phyloP scores from a whole-genome alignment of 2,888 invertebrate genomes.

The Margaritifera margaritifera region DNA sequence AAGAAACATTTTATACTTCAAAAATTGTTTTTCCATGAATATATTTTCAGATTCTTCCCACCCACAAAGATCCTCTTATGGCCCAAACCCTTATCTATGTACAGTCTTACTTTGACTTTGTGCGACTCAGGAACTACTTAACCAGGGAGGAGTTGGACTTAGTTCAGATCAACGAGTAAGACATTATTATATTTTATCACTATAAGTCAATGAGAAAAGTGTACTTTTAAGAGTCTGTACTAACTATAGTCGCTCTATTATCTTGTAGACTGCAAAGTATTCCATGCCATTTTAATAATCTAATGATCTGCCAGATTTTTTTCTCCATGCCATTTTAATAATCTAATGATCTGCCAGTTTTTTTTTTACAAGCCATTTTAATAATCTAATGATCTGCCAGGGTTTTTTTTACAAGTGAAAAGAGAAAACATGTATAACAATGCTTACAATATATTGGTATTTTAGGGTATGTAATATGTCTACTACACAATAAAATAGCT shows the following conservation, averaged over 20 bases:
- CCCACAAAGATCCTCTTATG: slow-evolving; percentile 83
- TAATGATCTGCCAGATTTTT: no score
- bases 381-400: no score
- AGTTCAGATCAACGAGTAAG: slow-evolving; percentile 93
- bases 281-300: background rate
- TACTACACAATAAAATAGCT: no score
- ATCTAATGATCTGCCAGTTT: no score
- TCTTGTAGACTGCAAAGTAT: no score
- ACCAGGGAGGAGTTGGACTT: slow-evolving; percentile 90
- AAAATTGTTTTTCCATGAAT: background rate
- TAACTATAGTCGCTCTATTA: background rate
- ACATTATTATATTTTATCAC: slow-evolving; percentile 10
- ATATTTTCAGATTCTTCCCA: slow-evolving; percentile 82
- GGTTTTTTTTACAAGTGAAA: no score
- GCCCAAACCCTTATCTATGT: slow-evolving; percentile 86
- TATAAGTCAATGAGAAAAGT: background rate
- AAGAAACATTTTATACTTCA: background rate
- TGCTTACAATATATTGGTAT: no score
- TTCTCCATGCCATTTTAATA: background rate
- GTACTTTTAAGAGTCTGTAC: background rate
- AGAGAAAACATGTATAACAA: no score
- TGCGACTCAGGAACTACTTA: slow-evolving; percentile 90
- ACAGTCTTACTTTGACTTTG: slow-evolving; percentile 97
- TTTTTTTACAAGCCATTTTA: background rate
- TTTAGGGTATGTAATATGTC: no score